Conservation (phyloP, 2,797 vertebrate species). For the Halcyon smyrnensis region DNA sequence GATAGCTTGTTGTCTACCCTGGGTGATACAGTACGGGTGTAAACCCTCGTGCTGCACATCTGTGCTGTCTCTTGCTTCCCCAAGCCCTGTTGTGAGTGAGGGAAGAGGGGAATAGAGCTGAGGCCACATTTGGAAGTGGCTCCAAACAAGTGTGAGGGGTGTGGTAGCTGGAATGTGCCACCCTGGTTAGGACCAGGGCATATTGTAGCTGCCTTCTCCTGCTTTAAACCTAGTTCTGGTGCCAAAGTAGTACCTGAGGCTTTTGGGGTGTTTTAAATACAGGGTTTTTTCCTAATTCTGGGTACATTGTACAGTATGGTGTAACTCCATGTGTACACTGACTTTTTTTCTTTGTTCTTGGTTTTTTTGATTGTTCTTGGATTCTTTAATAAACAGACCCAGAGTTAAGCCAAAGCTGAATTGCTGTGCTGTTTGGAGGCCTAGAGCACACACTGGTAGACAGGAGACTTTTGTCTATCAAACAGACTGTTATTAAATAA, state of each 20-base stretch:
- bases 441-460: neutral
- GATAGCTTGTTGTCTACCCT: rapidly evolving
- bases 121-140: neutral
- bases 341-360: neutral
- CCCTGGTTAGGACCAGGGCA: neutral
- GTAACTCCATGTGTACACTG: rapidly evolving
- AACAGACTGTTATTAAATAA: neutral
- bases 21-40: rapidly evolving
- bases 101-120: rapidly evolving
- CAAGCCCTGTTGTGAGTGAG: rapidly evolving
- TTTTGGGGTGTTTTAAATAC: neutral
- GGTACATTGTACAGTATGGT: rapidly evolving
- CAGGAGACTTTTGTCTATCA: neutral
- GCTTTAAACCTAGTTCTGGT: neutral
- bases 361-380: neutral
- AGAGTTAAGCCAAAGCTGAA: neutral
- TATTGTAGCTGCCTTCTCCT: rapidly evolving
- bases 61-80: rapidly evolving
- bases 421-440: neutral
- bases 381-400: neutral
- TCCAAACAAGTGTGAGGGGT: neutral
- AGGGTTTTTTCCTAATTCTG: neutral
- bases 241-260: neutral
- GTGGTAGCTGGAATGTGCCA: rapidly evolving
- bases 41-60: rapidly evolving